phyloP scores from a whole-genome alignment of 1,140 invertebrate species.

The Dendrolimus punctatus region DNA sequence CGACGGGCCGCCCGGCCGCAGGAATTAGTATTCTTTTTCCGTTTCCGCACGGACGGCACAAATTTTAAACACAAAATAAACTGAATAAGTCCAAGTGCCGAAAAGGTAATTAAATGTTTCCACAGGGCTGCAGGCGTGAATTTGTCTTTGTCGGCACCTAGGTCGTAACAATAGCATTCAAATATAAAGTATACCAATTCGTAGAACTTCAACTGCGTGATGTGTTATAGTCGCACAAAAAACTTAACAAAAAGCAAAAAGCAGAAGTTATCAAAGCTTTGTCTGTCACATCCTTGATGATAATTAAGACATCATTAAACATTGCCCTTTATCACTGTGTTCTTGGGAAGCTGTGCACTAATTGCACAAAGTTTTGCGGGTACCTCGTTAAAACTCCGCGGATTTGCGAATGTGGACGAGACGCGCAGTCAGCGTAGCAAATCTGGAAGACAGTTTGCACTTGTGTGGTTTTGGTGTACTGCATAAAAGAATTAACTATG shows the following conservation, averaged over 20 bases:
- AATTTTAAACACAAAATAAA: no score
- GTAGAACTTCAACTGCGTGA: neutral
- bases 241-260: no score
- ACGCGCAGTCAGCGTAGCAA: no score
- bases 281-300: conserved; percentile 4
- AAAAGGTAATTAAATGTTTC: no score
- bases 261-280: neutral
- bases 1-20: no score
- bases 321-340: conserved; percentile 4
- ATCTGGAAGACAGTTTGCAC: neutral
- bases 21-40: no score
- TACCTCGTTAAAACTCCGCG: conserved; percentile 11
- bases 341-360: conserved; percentile 2
- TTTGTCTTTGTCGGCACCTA: no score
- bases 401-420: conserved; percentile 4
- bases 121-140: no score
- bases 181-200: neutral
- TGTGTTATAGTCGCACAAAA: no score
- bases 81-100: no score
- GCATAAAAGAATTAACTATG: neutral
- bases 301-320: neutral
- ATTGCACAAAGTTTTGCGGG: conserved; percentile 11
- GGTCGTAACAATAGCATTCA: no score
- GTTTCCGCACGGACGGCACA: no score
- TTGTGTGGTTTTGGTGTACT: conserved; percentile 2